Evolutionary conservation across 2,113 vertebrate genomes (phyloP).

Genomic region (Mormyrus lacerda): DNA sequence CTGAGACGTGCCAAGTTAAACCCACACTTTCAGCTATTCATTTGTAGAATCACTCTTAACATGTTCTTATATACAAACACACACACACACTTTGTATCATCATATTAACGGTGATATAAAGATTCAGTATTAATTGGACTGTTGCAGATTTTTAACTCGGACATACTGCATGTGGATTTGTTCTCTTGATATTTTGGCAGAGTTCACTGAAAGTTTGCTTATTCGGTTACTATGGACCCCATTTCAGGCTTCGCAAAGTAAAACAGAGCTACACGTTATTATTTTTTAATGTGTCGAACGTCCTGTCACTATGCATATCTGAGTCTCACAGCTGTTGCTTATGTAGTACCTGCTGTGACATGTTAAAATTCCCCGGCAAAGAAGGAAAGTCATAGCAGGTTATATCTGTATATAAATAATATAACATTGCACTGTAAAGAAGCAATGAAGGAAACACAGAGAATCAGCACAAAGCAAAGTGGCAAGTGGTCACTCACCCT

Average conservation of each 20-base stretch:
- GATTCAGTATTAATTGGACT: not conserved
- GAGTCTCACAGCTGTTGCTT: not conserved
- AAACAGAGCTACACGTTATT: not conserved
- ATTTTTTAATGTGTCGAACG: not conserved
- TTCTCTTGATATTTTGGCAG: not conserved
- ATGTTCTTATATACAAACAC: not conserved
- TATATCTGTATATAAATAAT: not conserved
- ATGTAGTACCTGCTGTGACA: not conserved
- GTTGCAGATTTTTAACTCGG: not conserved
- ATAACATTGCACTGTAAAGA: not conserved
- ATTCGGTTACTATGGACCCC: not conserved
- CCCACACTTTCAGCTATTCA: not conserved
- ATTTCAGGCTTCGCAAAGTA: not conserved
- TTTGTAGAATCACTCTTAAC: not conserved
- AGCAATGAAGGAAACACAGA: not conserved
- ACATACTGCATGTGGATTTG: not conserved
- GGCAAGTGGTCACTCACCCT: slow-evolving; percentile 61
- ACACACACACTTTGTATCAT: not conserved
- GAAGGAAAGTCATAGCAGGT: not conserved
- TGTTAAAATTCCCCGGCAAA: not conserved
- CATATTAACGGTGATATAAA: not conserved
- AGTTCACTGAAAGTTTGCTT: not conserved
- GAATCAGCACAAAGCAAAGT: not conserved
- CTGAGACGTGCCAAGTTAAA: not conserved
- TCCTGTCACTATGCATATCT: not conserved